Percentiles rank a stretch among this genome's conserved stretches.
Evolutionary conservation across 35 echinoderm and acorn worm genomes (phyloP).

Genomic region (Strongylocentrotus purpuratus): DNA sequence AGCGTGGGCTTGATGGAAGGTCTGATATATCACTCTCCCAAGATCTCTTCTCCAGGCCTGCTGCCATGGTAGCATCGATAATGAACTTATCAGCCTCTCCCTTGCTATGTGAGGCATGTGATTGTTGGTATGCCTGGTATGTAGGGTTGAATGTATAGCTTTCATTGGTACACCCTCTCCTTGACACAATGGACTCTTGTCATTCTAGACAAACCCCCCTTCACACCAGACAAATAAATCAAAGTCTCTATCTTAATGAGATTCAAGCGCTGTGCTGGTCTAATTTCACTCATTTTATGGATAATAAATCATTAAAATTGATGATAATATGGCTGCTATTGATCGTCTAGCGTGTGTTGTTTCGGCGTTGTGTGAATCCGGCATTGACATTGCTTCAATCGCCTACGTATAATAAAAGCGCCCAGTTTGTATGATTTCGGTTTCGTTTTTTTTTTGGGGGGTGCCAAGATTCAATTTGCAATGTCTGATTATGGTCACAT

Average conservation of each 20-base stretch:
- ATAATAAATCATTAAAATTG: too few species aligned
- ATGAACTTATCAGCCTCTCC: neutral
- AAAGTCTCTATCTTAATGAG: neutral
- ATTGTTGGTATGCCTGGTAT: neutral
- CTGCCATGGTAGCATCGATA: neutral
- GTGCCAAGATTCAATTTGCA: too few species aligned
- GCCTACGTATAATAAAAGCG: too few species aligned
- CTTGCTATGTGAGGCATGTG: neutral
- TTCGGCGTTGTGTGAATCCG: too few species aligned
- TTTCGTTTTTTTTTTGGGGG: too few species aligned
- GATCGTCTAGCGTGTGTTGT: too few species aligned
- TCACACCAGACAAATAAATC: neutral
- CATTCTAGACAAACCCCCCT: neutral
- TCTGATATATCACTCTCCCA: neutral
- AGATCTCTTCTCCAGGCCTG: neutral
- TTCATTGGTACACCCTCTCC: neutral
- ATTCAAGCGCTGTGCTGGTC: too few species aligned
- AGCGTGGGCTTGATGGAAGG: neutral
- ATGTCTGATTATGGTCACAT: too few species aligned
- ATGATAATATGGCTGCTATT: too few species aligned
- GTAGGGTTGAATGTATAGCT: neutral
- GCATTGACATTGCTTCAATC: too few species aligned
- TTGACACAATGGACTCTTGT: constrained; percentile 8
- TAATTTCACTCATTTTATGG: too few species aligned
- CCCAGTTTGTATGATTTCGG: too few species aligned